Base-by-base conservation (phyloP, 2,888 invertebrate genomes). In the Drosophila buzzatii region DNA sequence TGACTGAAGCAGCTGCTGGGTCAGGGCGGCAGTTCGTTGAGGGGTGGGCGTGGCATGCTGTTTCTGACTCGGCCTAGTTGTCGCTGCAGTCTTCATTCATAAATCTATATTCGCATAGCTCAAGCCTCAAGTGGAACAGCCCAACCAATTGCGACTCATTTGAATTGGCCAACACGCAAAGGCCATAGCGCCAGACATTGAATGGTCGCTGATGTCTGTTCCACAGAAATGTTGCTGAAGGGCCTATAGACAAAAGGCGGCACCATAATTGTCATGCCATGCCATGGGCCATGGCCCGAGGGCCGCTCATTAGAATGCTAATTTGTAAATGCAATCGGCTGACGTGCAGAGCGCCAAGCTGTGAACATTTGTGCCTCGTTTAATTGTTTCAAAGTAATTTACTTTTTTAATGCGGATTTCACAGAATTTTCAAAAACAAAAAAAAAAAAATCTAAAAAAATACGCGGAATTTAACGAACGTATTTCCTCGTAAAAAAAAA, bases 161-260 rank as follows among this genome's bases (percentile, higher is more conserved):
- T 79, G 64, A 83, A 81, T 89, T 86, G 79, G 79, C 81, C 73
- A 73, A 73, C 84, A 89, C 89, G 84, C 84, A 86, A 84, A 72
- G 85, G 74, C 81, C 71, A 69, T 20, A 73, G 68, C 56, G 44
- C 37, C 71, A 45, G 62, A 63, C 44, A 70, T 37, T 56, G 61
- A 56, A 49, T 63, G 49, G 51, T 42, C 70, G 49, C 44, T 42
- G 71, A 42, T 52, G 51, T 70, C 45, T 53, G 55, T 81, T 79
- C 66, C 72, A 51, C 20, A 53, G 73, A 82, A 83, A 59, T 70
- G 53, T 61, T 47, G n/a, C n/a, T n/a, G n/a, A n/a, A 23, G 42
- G 39, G 23, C 23, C 18, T 7, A 56, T 78, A 75, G 76, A 75
- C 76, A 70, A 67, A 69, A 79, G 67, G 55, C 81, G 86, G 81